Percentiles rank a stretch among this genome's conserved stretches.
These are phyloP conservation scores for Malthinus seriepunctatus DNA, from an alignment of 2,888 invertebrate species.

Conservation along the genomic window DNA sequence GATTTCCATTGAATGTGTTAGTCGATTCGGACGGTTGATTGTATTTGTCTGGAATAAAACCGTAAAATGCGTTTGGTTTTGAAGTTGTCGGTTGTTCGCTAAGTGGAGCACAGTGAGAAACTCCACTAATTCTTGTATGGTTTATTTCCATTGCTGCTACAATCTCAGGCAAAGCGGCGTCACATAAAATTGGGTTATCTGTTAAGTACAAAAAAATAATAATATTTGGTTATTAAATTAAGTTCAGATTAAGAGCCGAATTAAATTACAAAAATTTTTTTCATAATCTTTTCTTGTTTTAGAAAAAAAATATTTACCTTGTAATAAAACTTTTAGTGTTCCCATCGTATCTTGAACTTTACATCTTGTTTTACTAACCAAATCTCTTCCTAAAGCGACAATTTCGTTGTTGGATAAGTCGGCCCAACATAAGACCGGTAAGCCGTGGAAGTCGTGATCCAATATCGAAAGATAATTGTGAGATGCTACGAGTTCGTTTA, in stretches of 20 bases:
- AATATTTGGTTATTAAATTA: background rate
- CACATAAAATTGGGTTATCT: constrained; percentile 84
- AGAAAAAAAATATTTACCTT: constrained; percentile 62
- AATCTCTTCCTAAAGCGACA: constrained; percentile 69
- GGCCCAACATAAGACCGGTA: constrained; percentile 79
- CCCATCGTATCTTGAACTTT: constrained; percentile 65
- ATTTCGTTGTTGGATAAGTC: constrained; percentile 81
- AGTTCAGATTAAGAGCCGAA: no score
- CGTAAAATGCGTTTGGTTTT: constrained; percentile 49
- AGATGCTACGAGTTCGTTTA: constrained; percentile 76
- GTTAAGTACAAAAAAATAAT: constrained; percentile 27
- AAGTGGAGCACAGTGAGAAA: constrained; percentile 55
- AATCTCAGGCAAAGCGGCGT: constrained; percentile 71
- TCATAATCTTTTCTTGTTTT: no score
- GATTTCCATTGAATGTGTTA: constrained; percentile 4
- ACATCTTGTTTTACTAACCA: constrained; percentile 80
- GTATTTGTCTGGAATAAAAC: constrained; percentile 41
- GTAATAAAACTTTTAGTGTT: constrained; percentile 75
- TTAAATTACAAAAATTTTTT: background rate
- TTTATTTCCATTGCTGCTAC: constrained; percentile 70
- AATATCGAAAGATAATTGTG: constrained; percentile 75
- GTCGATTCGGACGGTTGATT: background rate
- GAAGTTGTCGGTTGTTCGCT: constrained; percentile 50
- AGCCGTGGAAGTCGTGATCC: constrained; percentile 80
- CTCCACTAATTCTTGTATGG: constrained; percentile 71